phyloP scores from a whole-genome alignment of 2,888 invertebrate species.

The Spicauda simplicius region DNA sequence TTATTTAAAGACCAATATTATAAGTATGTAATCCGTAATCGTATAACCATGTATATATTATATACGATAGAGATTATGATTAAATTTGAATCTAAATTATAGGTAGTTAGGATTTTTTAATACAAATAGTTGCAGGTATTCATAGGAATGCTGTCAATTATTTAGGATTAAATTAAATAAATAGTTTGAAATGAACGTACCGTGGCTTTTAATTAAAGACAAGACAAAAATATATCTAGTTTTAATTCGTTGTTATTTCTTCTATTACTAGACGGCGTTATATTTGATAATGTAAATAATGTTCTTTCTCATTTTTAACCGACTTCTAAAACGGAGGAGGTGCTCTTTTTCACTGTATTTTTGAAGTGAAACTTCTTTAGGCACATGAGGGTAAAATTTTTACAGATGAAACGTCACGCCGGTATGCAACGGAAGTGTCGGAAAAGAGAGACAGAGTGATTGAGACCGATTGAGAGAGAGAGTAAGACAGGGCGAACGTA shows the following conservation, averaged over 20 bases:
- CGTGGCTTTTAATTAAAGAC: not conserved
- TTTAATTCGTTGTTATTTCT: not conserved
- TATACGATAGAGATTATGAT: too few relatives aligned
- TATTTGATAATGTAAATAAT: not conserved
- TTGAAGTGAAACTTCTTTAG: too few relatives aligned
- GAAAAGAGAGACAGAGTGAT: too few relatives aligned
- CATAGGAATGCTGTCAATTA: conserved; percentile 24
- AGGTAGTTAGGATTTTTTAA: conserved; percentile 7
- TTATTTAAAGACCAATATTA: not conserved
- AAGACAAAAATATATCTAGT: not conserved
- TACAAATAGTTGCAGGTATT: conserved; percentile 7
- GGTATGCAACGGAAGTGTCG: too few relatives aligned
- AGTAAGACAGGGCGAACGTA: too few relatives aligned
- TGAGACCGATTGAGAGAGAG: too few relatives aligned
- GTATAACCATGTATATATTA: not conserved
- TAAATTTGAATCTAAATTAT: not conserved
- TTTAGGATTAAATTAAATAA: conserved; percentile 2
- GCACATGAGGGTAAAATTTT: too few relatives aligned
- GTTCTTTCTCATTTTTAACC: too few relatives aligned
- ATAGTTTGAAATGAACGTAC: not conserved
- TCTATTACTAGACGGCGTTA: not conserved
- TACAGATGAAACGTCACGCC: too few relatives aligned
- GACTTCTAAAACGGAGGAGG: too few relatives aligned
- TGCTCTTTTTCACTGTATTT: too few relatives aligned
- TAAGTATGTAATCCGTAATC: not conserved